These are phyloP conservation scores for Bagarius yarrelli DNA, from an alignment of 2,113 vertebrate genomes.

Conservation along the genomic window DNA sequence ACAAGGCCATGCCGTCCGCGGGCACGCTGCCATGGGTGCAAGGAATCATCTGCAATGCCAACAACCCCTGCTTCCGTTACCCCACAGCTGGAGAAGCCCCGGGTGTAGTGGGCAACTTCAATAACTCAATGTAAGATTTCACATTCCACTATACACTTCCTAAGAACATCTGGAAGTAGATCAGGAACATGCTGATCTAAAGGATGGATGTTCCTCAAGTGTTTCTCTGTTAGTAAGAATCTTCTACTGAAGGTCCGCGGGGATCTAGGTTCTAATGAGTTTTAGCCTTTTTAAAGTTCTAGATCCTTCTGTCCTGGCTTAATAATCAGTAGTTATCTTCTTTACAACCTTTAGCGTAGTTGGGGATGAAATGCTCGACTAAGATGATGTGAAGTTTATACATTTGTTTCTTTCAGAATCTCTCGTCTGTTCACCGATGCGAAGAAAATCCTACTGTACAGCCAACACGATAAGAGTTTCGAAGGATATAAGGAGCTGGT, in stretches of 20 bases:
- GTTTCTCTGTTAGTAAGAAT: neutral
- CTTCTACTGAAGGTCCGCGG: too few species aligned
- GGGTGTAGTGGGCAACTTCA: slow-evolving; percentile 91
- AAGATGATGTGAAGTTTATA: too few species aligned
- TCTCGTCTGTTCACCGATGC: slow-evolving; percentile 79
- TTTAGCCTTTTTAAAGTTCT: neutral
- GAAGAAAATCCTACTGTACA: slow-evolving; percentile 87
- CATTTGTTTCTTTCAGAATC: too few species aligned
- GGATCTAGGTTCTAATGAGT: too few species aligned
- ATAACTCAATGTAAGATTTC: slow-evolving; percentile 91
- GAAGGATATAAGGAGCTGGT: slow-evolving; percentile 72
- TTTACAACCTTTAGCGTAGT: too few species aligned
- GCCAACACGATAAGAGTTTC: slow-evolving; percentile 84
- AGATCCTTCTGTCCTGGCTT: too few species aligned
- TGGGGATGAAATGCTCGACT: too few species aligned
- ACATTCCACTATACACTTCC: too few species aligned
- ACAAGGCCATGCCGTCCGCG: slow-evolving; percentile 98
- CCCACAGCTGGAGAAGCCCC: slow-evolving; percentile 93
- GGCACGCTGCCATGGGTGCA: slow-evolving; percentile 95
- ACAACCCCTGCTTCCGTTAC: slow-evolving; percentile 96
- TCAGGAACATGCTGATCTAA: too few species aligned
- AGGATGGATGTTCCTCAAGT: neutral
- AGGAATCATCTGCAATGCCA: slow-evolving; percentile 97
- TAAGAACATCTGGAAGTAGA: neutral
- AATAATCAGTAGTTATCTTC: neutral